These are phyloP conservation scores for Pachycephus smyrnensis DNA, from an alignment of 2,888 invertebrate species.

Conservation along the genomic window DNA sequence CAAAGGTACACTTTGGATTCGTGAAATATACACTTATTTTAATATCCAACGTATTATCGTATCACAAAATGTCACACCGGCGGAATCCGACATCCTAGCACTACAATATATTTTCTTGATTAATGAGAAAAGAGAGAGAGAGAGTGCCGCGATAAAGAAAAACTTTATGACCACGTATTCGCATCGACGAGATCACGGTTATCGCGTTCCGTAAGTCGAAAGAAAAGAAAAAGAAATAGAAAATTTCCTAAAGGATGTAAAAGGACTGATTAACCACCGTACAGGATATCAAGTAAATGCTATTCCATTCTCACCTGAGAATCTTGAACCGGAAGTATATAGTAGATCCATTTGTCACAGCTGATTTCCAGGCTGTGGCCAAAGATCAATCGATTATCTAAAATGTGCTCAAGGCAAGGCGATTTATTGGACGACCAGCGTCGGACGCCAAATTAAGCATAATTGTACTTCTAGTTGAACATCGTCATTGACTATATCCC, in stretches of 20 bases:
- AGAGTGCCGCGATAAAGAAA: background rate
- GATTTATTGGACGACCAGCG: conserved; percentile 41
- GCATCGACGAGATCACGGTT: background rate
- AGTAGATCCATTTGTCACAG: background rate
- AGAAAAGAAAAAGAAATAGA: background rate
- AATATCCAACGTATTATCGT: background rate
- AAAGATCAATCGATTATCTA: conserved; percentile 30
- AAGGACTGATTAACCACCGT: background rate
- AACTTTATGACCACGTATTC: background rate
- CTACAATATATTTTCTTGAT: background rate
- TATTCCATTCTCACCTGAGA: background rate
- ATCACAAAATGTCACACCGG: background rate
- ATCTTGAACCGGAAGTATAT: background rate
- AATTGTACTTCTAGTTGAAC: conserved; percentile 40
- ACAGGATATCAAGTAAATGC: background rate
- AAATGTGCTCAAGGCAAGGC: conserved; percentile 51
- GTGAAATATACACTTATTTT: background rate
- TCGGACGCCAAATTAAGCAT: conserved; percentile 44
- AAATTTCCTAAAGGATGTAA: background rate
- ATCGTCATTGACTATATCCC: conserved; percentile 59
- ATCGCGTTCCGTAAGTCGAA: background rate
- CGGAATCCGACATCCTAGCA: background rate
- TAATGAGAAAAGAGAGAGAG: background rate
- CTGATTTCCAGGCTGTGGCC: background rate
- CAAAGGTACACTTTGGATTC: background rate